These are phyloP conservation scores for Amiota communis DNA, from an alignment of 2,888 invertebrate genomes.

Conservation along the genomic window DNA sequence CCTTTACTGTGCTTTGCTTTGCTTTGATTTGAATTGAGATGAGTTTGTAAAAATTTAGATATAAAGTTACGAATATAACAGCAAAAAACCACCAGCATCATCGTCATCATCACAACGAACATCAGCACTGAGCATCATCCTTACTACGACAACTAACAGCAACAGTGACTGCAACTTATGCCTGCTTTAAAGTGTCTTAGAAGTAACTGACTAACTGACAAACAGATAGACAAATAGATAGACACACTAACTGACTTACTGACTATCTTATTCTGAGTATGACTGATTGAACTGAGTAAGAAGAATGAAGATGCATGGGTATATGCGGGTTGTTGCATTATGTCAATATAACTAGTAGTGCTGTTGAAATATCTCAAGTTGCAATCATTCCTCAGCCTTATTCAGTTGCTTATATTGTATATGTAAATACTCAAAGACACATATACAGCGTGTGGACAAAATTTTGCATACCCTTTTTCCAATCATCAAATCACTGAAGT, in stretches of 20 bases:
- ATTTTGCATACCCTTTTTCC: neutral
- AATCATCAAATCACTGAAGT: slow-evolving; percentile 45
- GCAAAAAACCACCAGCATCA: no score
- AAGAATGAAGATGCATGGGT: no score
- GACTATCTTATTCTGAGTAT: neutral
- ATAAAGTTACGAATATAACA: no score
- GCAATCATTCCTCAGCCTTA: slow-evolving; percentile 12
- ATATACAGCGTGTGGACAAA: neutral
- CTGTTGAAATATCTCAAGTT: neutral
- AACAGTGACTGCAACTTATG: no score
- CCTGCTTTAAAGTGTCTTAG: no score
- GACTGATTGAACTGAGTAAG: neutral
- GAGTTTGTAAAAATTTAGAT: no score
- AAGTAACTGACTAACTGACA: neutral
- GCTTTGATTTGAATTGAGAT: no score
- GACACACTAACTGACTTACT: neutral
- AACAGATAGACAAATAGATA: no score
- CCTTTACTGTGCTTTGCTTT: no score
- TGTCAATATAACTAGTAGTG: neutral
- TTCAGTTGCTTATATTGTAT: neutral
- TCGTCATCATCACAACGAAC: no score
- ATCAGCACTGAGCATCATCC: no score
- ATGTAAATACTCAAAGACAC: neutral
- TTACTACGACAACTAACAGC: no score
- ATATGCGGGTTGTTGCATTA: slow-evolving; percentile 7